These are phyloP conservation scores for Noturus placidus DNA, from an alignment of 2,113 vertebrate genomes.

Conservation along the genomic window DNA sequence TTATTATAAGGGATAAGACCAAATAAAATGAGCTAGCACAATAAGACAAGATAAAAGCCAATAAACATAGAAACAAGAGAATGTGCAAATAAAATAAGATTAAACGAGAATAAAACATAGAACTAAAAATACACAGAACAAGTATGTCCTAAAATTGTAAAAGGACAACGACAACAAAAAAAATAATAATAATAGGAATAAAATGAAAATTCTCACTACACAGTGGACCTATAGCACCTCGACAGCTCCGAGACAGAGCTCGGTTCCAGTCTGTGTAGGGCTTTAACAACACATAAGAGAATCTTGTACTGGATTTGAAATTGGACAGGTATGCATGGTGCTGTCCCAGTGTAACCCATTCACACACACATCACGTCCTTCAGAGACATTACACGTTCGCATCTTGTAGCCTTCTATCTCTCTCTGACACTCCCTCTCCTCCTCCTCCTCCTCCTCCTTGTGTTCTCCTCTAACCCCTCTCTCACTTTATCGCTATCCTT, in stretches of 20 bases:
- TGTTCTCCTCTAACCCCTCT: not conserved
- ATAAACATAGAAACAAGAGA: not conserved
- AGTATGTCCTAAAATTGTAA: not conserved
- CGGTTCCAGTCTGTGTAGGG: not conserved
- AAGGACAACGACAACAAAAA: not conserved
- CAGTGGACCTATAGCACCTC: not conserved
- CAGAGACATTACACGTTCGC: constrained; percentile 14
- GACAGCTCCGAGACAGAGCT: not conserved
- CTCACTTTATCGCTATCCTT: not conserved
- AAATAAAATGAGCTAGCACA: not conserved
- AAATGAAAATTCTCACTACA: not conserved
- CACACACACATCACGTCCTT: not conserved
- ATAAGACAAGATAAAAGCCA: not conserved
- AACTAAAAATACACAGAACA: not conserved
- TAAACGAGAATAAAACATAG: not conserved
- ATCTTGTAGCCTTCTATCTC: not conserved
- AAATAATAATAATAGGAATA: not conserved
- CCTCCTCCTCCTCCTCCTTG: constrained; percentile 19
- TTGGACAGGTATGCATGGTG: not conserved
- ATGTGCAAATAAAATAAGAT: not conserved
- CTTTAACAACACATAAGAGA: not conserved
- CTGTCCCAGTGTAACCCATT: not conserved
- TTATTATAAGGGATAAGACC: not conserved
- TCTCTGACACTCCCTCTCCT: not conserved
- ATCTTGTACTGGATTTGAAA: not conserved